phyloP scores from a whole-genome alignment of 2,797 vertebrate genomes.

The Anguilla anguilla region DNA sequence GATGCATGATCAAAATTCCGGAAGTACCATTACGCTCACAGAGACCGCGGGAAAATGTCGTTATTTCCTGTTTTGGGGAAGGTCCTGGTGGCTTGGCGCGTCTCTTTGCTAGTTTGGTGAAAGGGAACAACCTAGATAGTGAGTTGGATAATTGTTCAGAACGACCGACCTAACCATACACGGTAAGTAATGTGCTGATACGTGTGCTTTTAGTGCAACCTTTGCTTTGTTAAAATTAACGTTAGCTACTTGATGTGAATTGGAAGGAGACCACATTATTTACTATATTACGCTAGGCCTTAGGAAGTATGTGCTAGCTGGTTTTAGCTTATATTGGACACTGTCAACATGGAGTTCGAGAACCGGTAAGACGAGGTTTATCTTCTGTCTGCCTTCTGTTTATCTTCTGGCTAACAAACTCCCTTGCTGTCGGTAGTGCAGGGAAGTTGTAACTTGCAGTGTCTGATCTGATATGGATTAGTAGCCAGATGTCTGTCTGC shows the following conservation, averaged over 20 bases:
- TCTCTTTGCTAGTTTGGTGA: slow-evolving; percentile 28
- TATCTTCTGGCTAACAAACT: neutral
- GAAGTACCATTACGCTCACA: slow-evolving; percentile 33
- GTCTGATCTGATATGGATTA: neutral
- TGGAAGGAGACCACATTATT: neutral
- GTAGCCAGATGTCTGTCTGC: neutral
- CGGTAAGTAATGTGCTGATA: neutral
- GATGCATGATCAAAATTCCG: neutral
- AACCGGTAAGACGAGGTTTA: neutral
- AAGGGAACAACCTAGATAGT: neutral
- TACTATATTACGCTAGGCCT: neutral
- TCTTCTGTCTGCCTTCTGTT: neutral
- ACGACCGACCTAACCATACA: neutral
- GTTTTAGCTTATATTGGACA: neutral
- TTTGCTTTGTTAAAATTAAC: neutral
- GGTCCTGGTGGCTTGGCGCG: slow-evolving; percentile 67
- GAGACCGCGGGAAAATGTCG: slow-evolving; percentile 79
- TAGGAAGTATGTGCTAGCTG: neutral
- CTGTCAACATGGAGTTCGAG: neutral
- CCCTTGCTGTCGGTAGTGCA: neutral
- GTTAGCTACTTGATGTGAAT: neutral
- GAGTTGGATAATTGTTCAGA: neutral
- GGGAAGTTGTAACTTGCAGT: neutral
- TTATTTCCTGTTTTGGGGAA: slow-evolving; percentile 69
- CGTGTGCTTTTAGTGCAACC: neutral